Base-by-base conservation (phyloP, 2,797 vertebrate genomes). In the Poeciliopsis gracilis region DNA sequence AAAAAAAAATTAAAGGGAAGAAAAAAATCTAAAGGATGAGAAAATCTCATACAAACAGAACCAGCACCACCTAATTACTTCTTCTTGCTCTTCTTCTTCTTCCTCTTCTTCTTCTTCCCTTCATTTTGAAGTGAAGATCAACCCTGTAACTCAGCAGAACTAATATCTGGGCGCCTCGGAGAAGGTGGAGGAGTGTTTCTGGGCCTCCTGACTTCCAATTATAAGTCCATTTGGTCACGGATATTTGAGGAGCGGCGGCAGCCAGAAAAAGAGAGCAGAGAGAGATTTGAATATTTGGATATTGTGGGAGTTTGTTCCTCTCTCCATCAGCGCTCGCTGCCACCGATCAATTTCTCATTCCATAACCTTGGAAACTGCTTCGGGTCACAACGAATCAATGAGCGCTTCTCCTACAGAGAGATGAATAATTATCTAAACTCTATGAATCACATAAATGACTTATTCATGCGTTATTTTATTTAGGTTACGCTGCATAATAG, bases 191-290 rank as follows among this genome's bases (percentile, higher is more conserved):
- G 86, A 87, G 81, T 75, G 84, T 89, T 88, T 87, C 86, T 87
- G 88, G 72, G 84, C 73, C 85, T 81, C 89, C 87, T 84, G 87
- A 91, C 90, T 94, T 92, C 89, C 90, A 94, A 93, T 93, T 91
- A 93, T 91, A 87, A 92, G 90, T 90, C 88, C 86, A 91, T 93
- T 93, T 94, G 89, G 91, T 90, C 90, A 91, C 15, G 78, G 91
- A 85, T 89, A 85, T 93, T 90, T 90, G 85, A 76, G 77, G 75
- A 80, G 79, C 46, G 67, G 70, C 76, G 57, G 84, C 53, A 36
- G 73, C 47, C 77, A 73, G 75, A 53, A 57, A 38, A 61, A 51
- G 66, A 59, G 53, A 43, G 77, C 8, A 15, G 63, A 46, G 72
- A 71, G 67, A 77, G 67, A 90, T 90, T 91, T 91, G 77, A 91